These are phyloP conservation scores for Astreopora myriophthalma DNA, from an alignment of 64 coral and sea anemone species.

Conservation along the genomic window DNA sequence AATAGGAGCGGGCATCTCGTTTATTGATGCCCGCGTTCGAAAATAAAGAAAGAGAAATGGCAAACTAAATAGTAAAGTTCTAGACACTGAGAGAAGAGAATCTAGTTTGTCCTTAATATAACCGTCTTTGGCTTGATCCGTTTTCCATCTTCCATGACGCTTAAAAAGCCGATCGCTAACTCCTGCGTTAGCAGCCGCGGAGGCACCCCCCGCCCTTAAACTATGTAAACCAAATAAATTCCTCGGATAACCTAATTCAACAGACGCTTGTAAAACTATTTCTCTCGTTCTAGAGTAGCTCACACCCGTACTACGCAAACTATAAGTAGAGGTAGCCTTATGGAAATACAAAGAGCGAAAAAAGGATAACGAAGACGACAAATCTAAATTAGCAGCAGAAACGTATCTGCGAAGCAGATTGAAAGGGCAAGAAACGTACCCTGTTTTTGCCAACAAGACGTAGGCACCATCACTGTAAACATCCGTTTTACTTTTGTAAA, in stretches of 20 bases:
- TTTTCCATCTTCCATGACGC: too few species aligned
- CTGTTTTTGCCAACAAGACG: conserved; percentile 56
- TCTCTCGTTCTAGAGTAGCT: background rate
- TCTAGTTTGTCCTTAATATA: too few species aligned
- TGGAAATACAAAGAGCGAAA: conserved; percentile 34
- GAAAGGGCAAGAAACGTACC: conserved; percentile 25
- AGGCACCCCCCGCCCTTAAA: too few species aligned
- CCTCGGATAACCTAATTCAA: conserved; percentile 30
- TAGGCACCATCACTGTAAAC: conserved; percentile 66
- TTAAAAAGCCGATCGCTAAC: too few species aligned
- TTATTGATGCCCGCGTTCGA: conserved; percentile 29
- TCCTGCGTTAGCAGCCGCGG: too few species aligned
- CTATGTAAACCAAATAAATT: conserved; percentile 22
- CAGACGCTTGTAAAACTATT: conserved; percentile 37
- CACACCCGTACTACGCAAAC: conserved; percentile 14
- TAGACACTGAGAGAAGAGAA: too few species aligned
- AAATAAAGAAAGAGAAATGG: conserved; percentile 38
- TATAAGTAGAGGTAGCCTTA: conserved; percentile 23
- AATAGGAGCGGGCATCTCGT: conserved; percentile 20
- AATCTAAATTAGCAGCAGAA: conserved; percentile 22
- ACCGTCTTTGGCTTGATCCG: too few species aligned
- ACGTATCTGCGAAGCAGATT: conserved; percentile 32
- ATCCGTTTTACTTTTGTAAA: conserved; percentile 63
- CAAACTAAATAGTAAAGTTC: too few species aligned
- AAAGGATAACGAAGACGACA: conserved; percentile 31